These are phyloP conservation scores for Eretmocerus hayati DNA, from an alignment of 2,888 invertebrate genomes.

Conservation along the genomic window DNA sequence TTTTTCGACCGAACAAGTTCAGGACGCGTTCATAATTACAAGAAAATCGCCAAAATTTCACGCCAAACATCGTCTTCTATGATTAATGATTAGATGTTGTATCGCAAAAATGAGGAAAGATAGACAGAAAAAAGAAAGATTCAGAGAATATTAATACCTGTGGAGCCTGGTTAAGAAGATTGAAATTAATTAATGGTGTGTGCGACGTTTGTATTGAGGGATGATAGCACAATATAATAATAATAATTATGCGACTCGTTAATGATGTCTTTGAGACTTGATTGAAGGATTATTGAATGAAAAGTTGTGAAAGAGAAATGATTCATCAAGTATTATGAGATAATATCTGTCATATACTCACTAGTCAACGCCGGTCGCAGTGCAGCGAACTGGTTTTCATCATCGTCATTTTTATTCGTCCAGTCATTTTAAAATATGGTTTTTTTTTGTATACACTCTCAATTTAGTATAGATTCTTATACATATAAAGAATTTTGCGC, in stretches of 20 bases:
- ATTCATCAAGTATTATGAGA: conserved; percentile 16
- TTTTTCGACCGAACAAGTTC: too few species aligned
- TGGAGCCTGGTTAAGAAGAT: background rate
- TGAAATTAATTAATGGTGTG: too few species aligned
- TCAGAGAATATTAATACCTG: background rate
- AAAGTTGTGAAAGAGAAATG: conserved; percentile 10
- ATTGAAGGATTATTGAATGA: conserved; percentile 12
- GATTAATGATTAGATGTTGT: too few species aligned
- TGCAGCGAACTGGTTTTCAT: conserved; percentile 13
- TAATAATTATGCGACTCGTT: conserved; percentile 6
- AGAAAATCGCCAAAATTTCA: too few species aligned
- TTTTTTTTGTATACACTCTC: too few species aligned
- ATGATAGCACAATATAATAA: too few species aligned
- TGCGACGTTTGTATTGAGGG: too few species aligned
- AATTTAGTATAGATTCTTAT: background rate
- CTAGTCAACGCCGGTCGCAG: conserved; percentile 16
- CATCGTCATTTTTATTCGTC: conserved; percentile 12
- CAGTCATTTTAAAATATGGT: too few species aligned
- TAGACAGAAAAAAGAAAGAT: background rate
- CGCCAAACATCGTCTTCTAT: too few species aligned
- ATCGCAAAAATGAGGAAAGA: background rate
- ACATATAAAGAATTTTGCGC: background rate
- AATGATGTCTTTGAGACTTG: conserved; percentile 6
- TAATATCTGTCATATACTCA: conserved; percentile 18
- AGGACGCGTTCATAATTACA: too few species aligned